Evolutionary conservation across 2,113 vertebrate species (phyloP), one percentile per base, ranked within the genome.

Genomic region (Lota lota): DNA sequence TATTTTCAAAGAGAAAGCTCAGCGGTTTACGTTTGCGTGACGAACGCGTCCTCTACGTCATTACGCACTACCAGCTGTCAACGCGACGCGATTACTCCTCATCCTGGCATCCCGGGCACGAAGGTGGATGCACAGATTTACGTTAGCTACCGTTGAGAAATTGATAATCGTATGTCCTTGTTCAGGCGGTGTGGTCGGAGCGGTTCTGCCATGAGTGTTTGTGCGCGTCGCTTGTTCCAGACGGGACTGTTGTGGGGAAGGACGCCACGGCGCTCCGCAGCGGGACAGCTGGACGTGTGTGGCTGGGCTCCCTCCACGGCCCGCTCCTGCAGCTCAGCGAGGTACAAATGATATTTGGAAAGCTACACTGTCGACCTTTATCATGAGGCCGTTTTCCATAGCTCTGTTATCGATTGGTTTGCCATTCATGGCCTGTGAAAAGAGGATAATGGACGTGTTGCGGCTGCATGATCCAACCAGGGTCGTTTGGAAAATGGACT

Each of bases 171-270:
- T 10, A 53, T 14, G 16, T 56, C 53, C 53, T n/a, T 56, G 40
- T 47, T 11, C 40, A 8, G 10, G 10, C 40, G 2, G 6, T 47
- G 40, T 8, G 8, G 28, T 11, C 10, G 8, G 40, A 47, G 6
- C 40, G 53, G 71, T 85, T 75, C 73, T 67, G 76, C 74, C 63
- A 93, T 91, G 91, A 92, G 80, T 73, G 67, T 82, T 66, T 72
- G n/a, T n/a, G n/a, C 92, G 64, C 88, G 85, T 85, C 91, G 90
- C 51, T 47, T 87, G 59, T 69, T 90, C 56, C 80, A 74, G 21
- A 79, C 85, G 63, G 85, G 83, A n/a, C 47, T 87, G 71, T 72
- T 75, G 28, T 61, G 68, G 58, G 66, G 81, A 20, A 73, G 78
- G 68, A 20, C 74, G 68, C 67, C 77, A 14, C 78, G 82, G 67